Evolutionary conservation across 2,113 vertebrate species (phyloP).

Genomic region (Acinonyx jubatus): DNA sequence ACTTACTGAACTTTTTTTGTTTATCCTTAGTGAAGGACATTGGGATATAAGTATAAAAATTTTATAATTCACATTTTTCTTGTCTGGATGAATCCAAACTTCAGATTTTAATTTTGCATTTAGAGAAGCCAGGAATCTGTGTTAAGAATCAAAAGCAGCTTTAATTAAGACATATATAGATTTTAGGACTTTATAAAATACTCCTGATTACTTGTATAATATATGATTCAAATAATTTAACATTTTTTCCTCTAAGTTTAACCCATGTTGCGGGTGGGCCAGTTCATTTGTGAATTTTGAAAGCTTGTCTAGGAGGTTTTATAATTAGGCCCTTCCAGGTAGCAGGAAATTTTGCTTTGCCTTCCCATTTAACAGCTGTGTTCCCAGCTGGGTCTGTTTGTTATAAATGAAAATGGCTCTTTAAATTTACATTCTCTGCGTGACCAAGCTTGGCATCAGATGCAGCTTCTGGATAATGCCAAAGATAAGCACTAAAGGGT

Average conservation of each 20-base stretch:
- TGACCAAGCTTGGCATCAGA: conserved; percentile 80
- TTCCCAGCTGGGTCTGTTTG: conserved; percentile 85
- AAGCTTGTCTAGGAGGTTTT: conserved; percentile 73
- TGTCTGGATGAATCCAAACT: neutral
- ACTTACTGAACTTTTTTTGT: neutral
- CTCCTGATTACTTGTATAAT: neutral
- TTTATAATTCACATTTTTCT: neutral
- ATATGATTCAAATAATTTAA: conserved; percentile 50
- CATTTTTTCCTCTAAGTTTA: neutral
- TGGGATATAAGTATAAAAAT: neutral
- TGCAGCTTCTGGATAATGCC: conserved; percentile 71
- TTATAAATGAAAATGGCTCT: conserved; percentile 84
- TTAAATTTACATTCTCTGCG: conserved; percentile 82
- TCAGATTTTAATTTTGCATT: conserved; percentile 8
- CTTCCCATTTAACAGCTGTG: conserved; percentile 84
- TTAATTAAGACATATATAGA: conserved; percentile 53
- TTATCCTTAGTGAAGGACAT: conserved; percentile 10
- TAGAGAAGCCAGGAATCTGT: conserved; percentile 36
- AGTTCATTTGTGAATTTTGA: conserved; percentile 62
- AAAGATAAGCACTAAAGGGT: conserved; percentile 77
- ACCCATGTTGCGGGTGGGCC: conserved; percentile 53
- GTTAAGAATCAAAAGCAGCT: conserved; percentile 57
- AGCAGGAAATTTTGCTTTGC: conserved; percentile 76
- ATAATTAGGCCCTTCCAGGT: conserved; percentile 83
- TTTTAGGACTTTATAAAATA: conserved; percentile 59